Evolutionary conservation across 2,888 invertebrate species (phyloP), one percentile per base, ranked within the genome.

Genomic region (Masnerella sp.): DNA sequence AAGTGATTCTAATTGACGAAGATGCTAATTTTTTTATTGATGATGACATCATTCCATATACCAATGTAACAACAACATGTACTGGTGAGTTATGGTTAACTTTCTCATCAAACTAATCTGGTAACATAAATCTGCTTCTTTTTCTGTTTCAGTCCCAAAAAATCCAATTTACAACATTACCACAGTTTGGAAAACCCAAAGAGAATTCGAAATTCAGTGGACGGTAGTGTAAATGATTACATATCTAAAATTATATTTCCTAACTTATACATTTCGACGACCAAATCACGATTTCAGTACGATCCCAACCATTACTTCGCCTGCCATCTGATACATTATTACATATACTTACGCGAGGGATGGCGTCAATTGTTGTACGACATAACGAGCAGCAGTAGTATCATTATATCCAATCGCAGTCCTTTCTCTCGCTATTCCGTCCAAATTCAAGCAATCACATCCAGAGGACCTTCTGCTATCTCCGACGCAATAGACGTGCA

Each of bases 401-500:
- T 76, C 25, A 49, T 59, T 45, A 59, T 77, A 36, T 61, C 71
- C 12, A 62, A 77, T 47, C 70, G 70, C 8, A 75, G 64, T 42
- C 77, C 77, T 12, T 61, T 64, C 42, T 73, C 67, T 15, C 49
- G 38, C 7, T 74, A 76, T 43, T 62, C 71, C 17, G 74, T 76
- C 45, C 74, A 76, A 49, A 64, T 77, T 42, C 74, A 74, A 56
- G 77, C 77, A 30, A 56, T 77, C 25, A 77, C 75, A 22, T 58
- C 65, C 9, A 62, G 45, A 18, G 77, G 77, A 25, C 47, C 65
- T 36, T 74, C 77, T 25, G 59, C 54, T 43, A 52, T 59, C 28
- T 72, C 77, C 4, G 58, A 65, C 8, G 36, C 65, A 20, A 45
- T 58, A 32, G 38, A 67, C 25, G 73, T 76, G 25, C 49, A 64